Percentiles rank a stretch among this genome's conserved stretches.
These are phyloP conservation scores for Tetrao urogallus DNA, from an alignment of 2,113 vertebrate genomes.

Conservation along the genomic window DNA sequence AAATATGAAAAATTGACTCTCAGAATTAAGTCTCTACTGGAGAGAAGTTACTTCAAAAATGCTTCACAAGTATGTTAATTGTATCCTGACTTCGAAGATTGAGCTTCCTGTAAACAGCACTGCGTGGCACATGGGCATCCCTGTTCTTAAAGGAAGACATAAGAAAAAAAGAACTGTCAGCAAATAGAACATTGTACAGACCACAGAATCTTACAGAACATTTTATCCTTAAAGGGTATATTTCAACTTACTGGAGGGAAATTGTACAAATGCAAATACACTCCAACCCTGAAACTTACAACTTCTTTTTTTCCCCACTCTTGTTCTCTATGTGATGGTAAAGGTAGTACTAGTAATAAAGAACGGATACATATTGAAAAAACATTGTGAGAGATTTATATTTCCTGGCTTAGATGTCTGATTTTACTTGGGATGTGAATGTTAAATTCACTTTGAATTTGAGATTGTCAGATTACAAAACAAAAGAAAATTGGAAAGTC, in stretches of 20 bases:
- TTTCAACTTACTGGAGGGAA: not conserved
- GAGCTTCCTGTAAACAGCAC: fast-evolving
- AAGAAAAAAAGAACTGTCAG: not conserved
- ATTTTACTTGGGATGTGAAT: not conserved
- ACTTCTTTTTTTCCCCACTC: not conserved
- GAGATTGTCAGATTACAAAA: not conserved
- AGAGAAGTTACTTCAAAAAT: not conserved
- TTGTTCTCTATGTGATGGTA: not conserved
- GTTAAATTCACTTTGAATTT: not conserved
- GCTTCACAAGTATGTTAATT: fast-evolving
- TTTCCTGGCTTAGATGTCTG: not conserved
- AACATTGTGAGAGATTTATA: not conserved
- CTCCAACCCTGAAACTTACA: fast-evolving
- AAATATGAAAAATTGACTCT: not conserved
- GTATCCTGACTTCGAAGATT: not conserved
- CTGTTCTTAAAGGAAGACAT: not conserved
- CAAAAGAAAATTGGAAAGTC: not conserved
- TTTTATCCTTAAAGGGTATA: not conserved
- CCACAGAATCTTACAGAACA: not conserved
- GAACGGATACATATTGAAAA: not conserved
- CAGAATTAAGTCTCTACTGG: not conserved
- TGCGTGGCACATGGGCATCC: not conserved
- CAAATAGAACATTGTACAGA: not conserved
- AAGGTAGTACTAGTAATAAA: not conserved
- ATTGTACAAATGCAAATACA: not conserved